A percentile compares a stretch with the other conserved stretches of the same genome.
Conservation (phyloP, 2,113 vertebrate genomes). For the Cynocephalus volans region DNA sequence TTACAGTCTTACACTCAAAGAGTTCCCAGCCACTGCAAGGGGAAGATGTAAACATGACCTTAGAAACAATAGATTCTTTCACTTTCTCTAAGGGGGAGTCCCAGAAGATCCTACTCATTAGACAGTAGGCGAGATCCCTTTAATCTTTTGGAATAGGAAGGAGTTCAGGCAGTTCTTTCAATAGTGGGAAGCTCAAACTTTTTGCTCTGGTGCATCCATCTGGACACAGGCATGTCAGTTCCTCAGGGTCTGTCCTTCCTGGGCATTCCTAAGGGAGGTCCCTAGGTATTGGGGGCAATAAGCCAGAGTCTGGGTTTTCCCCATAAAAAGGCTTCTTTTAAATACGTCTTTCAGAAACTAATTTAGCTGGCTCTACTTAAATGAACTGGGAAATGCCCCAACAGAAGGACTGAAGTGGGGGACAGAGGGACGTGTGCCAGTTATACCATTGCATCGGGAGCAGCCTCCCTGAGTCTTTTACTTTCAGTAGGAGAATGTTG, state of each 20-base stretch:
- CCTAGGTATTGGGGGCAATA: background rate
- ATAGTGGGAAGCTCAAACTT: background rate
- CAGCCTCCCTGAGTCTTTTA: background rate
- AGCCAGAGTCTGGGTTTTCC: conserved; percentile 55
- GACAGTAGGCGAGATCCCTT: background rate
- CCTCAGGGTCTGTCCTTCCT: background rate
- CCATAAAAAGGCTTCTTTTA: conserved; percentile 11
- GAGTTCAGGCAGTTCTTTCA: conserved; percentile 4
- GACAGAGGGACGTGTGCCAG: background rate
- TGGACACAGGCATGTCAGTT: background rate
- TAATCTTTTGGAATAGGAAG: conserved; percentile 27
- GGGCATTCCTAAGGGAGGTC: background rate
- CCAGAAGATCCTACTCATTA: conserved; percentile 2
- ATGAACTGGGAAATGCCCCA: conserved; percentile 65
- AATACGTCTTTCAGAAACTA: conserved; percentile 69
- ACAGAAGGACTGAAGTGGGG: conserved; percentile 3
- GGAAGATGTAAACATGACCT: background rate
- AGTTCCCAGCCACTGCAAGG: background rate
- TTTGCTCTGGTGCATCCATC: conserved; percentile 33
- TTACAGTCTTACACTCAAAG: conserved; percentile 25
- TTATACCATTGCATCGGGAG: background rate
- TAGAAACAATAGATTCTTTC: conserved; percentile 24
- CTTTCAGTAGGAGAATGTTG: conserved; percentile 50
- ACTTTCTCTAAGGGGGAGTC: conserved; percentile 5
- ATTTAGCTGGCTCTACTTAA: conserved; percentile 67